These are phyloP conservation scores for Gortyna flavago DNA, from an alignment of 2,888 invertebrate species.

Conservation along the genomic window DNA sequence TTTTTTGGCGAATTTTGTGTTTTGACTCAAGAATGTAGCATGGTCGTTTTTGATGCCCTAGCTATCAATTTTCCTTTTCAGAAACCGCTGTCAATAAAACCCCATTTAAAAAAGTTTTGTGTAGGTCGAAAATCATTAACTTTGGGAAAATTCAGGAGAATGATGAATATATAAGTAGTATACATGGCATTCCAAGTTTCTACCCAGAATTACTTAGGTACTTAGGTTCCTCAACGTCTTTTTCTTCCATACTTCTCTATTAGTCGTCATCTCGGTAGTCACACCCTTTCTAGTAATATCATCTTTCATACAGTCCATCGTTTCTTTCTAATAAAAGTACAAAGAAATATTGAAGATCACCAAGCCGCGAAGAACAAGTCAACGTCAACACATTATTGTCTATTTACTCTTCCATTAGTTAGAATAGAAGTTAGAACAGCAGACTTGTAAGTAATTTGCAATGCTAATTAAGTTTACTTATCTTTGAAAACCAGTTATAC, in stretches of 20 bases:
- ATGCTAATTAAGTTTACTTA: conserved; percentile 10
- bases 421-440: neutral
- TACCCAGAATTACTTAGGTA: too few species aligned
- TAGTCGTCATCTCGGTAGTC: too few species aligned
- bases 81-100: neutral
- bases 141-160: neutral
- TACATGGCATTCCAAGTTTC: too few species aligned
- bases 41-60: neutral
- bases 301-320: too few species aligned
- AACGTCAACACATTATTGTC: conserved; percentile 3
- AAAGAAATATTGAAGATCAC: neutral
- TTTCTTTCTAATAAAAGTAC: neutral
- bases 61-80: neutral
- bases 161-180: too few species aligned
- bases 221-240: too few species aligned
- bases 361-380: neutral
- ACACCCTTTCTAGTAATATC: too few species aligned
- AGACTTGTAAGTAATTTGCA: neutral
- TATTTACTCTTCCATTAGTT: conserved; percentile 8
- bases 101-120: too few species aligned
- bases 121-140: neutral
- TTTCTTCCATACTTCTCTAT: too few species aligned
- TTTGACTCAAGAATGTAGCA: neutral
- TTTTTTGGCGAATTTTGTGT: neutral
- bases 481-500: neutral